Conservation (phyloP, 2,797 vertebrate genomes). For the Paratrypauchen microcephalus region DNA sequence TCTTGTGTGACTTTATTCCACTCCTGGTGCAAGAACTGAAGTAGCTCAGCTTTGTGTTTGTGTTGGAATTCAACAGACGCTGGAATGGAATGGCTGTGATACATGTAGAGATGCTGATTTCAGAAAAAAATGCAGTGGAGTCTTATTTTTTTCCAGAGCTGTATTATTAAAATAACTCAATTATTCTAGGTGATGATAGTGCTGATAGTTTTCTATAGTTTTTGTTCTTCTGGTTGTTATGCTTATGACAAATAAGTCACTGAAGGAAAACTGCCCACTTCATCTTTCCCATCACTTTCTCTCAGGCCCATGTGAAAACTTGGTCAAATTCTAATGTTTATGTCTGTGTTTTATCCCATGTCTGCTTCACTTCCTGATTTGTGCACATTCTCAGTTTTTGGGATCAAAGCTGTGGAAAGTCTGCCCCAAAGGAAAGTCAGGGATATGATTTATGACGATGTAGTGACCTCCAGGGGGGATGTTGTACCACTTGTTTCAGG, state of each 20-base stretch:
- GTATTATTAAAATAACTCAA: not conserved
- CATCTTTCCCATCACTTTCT: constrained; percentile 24
- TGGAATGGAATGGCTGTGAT: too few species aligned
- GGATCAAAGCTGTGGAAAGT: constrained; percentile 42
- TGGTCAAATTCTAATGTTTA: constrained; percentile 36
- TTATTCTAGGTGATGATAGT: too few species aligned
- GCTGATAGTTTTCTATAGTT: too few species aligned
- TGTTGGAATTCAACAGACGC: too few species aligned
- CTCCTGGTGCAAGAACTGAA: too few species aligned
- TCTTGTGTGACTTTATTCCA: too few species aligned
- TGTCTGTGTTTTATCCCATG: constrained; percentile 51
- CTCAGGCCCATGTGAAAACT: constrained; percentile 28
- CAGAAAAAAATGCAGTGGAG: too few species aligned
- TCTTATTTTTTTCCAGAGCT: too few species aligned
- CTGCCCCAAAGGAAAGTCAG: constrained; percentile 20
- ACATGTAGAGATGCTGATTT: too few species aligned
- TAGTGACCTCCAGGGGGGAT: constrained; percentile 15
- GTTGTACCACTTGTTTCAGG: constrained; percentile 21
- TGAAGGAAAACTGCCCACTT: constrained; percentile 12
- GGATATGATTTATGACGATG: constrained; percentile 20
- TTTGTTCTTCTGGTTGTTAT: too few species aligned
- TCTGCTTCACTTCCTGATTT: constrained; percentile 63
- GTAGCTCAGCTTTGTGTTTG: too few species aligned
- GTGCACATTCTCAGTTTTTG: constrained; percentile 27
- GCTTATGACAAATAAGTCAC: too few species aligned